phyloP scores from a whole-genome alignment of 2,113 vertebrate genomes.

The Chionomys nivalis region DNA sequence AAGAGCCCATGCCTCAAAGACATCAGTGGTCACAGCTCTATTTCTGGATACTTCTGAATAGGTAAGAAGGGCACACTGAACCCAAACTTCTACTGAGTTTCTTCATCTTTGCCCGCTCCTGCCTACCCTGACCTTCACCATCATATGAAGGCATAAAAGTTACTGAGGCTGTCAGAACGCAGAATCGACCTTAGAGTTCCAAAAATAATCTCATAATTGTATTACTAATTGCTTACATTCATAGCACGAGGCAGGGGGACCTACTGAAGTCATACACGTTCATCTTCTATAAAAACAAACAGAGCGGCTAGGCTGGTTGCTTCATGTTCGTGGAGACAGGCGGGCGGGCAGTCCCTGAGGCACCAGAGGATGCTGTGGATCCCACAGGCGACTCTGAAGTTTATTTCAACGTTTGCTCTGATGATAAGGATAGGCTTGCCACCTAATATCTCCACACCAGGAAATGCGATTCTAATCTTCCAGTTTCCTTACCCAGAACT shows the following conservation, averaged over 20 bases:
- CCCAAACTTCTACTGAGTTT: slow-evolving; percentile 33
- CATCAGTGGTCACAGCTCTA: slow-evolving; percentile 44
- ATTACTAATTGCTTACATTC: not conserved
- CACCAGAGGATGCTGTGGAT: slow-evolving; percentile 80
- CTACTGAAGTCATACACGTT: not conserved
- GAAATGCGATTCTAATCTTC: not conserved
- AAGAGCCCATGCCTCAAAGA: slow-evolving; percentile 48
- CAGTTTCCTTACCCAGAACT: not conserved
- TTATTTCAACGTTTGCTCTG: slow-evolving; percentile 89
- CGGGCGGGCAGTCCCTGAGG: not conserved
- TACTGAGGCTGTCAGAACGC: not conserved
- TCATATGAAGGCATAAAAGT: fast-evolving
- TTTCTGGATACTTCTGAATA: slow-evolving; percentile 56
- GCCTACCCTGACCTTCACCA: not conserved
- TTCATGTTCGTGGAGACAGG: not conserved
- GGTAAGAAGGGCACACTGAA: slow-evolving; percentile 26
- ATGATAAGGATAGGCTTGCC: slow-evolving; percentile 85
- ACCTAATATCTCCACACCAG: slow-evolving; percentile 76
- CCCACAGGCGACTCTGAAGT: slow-evolving; percentile 88
- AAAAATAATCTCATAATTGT: not conserved
- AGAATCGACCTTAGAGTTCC: not conserved
- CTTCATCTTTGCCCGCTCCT: not conserved
- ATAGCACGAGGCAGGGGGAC: not conserved
- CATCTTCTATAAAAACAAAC: slow-evolving; percentile 25
- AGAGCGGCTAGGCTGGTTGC: not conserved